A percentile compares a stretch with the other conserved stretches of the same genome.
Conservation (phyloP, 2,797 vertebrate genomes). For the Myripristis jacobus region DNA sequence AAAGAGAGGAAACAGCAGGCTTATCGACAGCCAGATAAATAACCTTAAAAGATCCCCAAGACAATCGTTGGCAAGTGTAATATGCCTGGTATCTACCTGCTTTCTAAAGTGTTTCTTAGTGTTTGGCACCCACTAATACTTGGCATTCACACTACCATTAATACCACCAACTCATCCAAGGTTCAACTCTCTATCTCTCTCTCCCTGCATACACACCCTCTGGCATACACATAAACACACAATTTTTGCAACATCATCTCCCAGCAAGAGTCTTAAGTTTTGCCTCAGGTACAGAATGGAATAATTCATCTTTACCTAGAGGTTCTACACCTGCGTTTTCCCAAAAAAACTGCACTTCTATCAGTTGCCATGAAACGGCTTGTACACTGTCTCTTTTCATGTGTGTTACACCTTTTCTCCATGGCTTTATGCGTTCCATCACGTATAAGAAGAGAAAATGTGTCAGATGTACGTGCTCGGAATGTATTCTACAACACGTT, state of each 20-base stretch:
- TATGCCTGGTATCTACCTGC: too few relatives aligned
- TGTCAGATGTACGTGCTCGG: background rate
- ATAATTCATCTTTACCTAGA: too few relatives aligned
- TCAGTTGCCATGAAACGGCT: background rate
- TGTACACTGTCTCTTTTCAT: background rate
- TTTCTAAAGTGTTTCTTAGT: too few relatives aligned
- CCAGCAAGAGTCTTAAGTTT: slow-evolving; percentile 14
- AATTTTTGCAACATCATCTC: background rate
- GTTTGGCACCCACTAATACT: too few relatives aligned
- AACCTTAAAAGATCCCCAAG: background rate
- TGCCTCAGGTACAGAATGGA: slow-evolving; percentile 44
- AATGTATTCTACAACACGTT: background rate
- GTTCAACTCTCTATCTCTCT: background rate
- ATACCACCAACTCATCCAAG: background rate
- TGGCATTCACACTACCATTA: too few relatives aligned
- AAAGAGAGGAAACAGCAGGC: background rate
- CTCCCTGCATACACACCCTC: too few relatives aligned
- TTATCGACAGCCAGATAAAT: background rate
- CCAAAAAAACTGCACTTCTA: slow-evolving; percentile 39
- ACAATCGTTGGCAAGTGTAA: too few relatives aligned
- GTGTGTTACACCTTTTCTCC: background rate
- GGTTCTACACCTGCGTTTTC: too few relatives aligned
- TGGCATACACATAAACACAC: background rate
- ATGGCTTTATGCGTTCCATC: background rate
- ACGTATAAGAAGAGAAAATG: background rate